Base-by-base conservation (phyloP, 1,140 invertebrate genomes). In the Goniozus legneri region DNA sequence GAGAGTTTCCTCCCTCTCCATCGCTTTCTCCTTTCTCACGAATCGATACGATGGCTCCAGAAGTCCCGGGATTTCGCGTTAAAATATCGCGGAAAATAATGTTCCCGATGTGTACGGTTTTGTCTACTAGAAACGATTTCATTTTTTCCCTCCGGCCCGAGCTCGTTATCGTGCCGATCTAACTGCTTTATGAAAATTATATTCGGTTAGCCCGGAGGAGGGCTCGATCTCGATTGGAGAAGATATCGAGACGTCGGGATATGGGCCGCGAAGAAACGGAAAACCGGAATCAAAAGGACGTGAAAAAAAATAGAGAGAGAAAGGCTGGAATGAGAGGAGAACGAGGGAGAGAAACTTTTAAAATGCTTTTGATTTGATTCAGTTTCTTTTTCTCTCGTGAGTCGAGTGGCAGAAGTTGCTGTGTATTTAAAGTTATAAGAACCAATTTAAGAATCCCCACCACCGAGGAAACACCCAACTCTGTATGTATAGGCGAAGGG, bases 361-460 rank as follows among this genome's bases (percentile, higher is more conserved):
- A 63, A 65, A 53, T 49, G 39, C 22, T 50, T 61, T 52, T 60
- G 57, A 69, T 69, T 67, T 63, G 55, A 67, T 65, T 63, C n/a
- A n/a, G n/a, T n/a, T n/a, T n/a, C n/a, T n/a, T n/a, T n/a, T n/a
- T n/a, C n/a, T 56, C 47, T 31, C 46, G 51, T 45, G 40, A 47
- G 36, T 19, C 22, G 16, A 39, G 16, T n/a, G 30, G 41, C 12
- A 35, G 33, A 37, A 47, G 38, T 33, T 35, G 48, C 38, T 44
- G 33, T 53, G 53, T 65, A 61, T 67, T 69, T 64, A 68, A 69
- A 72, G 56, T 70, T 70, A 67, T 69, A 72, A 72, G 65, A 72
- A 69, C 54, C 66, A 72, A 72, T 69, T 72, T 70, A 70, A 70
- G 68, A 70, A 70, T 68, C 53, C 50, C n/a, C n/a, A n/a, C n/a